Evolutionary conservation across 2,888 invertebrate species (phyloP).

Genomic region (Geophilus truncorum): DNA sequence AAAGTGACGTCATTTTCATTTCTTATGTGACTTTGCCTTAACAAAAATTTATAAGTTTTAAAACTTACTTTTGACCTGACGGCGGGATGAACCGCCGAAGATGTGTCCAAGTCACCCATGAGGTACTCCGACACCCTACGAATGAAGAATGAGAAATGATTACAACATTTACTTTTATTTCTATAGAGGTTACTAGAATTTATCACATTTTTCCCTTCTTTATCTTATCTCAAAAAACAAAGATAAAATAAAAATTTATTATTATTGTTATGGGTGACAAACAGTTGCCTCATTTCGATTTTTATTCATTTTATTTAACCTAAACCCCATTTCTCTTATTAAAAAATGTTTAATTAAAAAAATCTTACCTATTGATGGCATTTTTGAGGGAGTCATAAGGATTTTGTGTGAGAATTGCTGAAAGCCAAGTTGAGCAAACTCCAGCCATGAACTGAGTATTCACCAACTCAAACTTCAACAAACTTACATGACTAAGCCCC

Average conservation of each 20-base stretch:
- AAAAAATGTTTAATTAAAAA: no score
- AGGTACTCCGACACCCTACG: constrained; percentile 53
- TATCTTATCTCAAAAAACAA: neutral
- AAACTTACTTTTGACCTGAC: constrained; percentile 49
- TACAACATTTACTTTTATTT: no score
- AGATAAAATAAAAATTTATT: neutral
- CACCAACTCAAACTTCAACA: neutral
- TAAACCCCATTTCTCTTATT: no score
- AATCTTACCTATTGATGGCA: neutral
- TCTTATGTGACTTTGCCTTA: no score
- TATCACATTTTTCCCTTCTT: neutral
- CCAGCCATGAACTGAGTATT: neutral
- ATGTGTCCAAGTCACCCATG: constrained; percentile 52
- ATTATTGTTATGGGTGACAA: neutral
- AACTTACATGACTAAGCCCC: neutral
- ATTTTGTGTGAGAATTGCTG: neutral
- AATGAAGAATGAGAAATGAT: constrained; percentile 35
- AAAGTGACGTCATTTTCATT: no score
- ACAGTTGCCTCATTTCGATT: no score
- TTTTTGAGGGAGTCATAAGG: neutral
- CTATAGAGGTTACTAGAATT: neutral
- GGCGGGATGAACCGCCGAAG: constrained; percentile 40
- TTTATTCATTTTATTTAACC: no score
- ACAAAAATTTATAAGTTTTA: no score
- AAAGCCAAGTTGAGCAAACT: neutral